phyloP scores from a whole-genome alignment of 2,888 invertebrate species.

The Drosophila subsilvestris region DNA sequence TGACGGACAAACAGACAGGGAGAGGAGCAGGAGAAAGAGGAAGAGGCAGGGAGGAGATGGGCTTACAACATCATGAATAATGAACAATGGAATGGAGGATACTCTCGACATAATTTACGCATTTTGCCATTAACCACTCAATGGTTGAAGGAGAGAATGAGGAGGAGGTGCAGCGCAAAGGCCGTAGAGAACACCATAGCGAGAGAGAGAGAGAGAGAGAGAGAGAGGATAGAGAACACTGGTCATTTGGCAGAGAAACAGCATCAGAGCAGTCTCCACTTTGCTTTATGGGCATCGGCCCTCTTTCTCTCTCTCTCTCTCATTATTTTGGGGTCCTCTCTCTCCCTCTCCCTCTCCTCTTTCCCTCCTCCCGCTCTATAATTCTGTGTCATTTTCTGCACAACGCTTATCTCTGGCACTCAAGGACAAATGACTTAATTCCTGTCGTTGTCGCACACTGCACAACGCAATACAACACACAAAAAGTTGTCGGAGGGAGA shows the following conservation, averaged over 20 bases:
- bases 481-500: conserved; percentile 40
- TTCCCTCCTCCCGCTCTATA: not conserved
- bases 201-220: not conserved
- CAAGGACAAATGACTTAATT: conserved; percentile 81
- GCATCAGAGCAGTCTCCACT: conserved; percentile 24
- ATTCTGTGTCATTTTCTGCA: conserved; percentile 29
- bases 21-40: conserved; percentile 3
- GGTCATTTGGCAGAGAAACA: conserved; percentile 32
- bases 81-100: conserved; percentile 54
- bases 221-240: no score
- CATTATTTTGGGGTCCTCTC: conserved; percentile 2
- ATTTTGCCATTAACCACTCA: conserved; percentile 82
- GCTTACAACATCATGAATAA: conserved; percentile 29
- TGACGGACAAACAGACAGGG: conserved; percentile 34
- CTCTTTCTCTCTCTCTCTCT: conserved; percentile 3
- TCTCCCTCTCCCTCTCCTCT: not conserved
- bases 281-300: conserved; percentile 2
- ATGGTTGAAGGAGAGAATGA: conserved; percentile 29
- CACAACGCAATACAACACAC: conserved; percentile 36
- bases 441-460: conserved; percentile 59
- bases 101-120: conserved; percentile 81
- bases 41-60: not conserved
- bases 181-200: conserved; percentile 1
- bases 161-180: not conserved
- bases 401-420: conserved; percentile 63